A percentile compares a stretch with the other conserved stretches of the same genome.
phyloP scores from a whole-genome alignment of 2,797 vertebrate species.

The Esox masquinongy region DNA sequence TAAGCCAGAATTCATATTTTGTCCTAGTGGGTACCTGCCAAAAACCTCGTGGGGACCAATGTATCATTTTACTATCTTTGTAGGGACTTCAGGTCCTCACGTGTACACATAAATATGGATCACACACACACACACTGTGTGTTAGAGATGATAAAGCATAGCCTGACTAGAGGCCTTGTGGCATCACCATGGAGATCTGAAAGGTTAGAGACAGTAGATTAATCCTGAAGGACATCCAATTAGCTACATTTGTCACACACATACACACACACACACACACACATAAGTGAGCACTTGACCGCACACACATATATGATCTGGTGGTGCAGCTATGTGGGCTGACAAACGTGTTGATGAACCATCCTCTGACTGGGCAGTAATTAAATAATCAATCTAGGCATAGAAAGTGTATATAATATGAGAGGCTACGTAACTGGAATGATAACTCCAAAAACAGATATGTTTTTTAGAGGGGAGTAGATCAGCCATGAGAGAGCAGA shows the following conservation, averaged over 20 bases:
- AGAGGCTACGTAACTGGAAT: too few species aligned
- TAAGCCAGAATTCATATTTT: too few species aligned
- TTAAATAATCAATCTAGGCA: neutral
- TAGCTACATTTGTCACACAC: slow-evolving; percentile 11
- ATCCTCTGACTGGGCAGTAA: neutral
- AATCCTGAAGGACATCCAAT: slow-evolving; percentile 29
- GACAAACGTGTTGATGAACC: neutral
- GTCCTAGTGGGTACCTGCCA: too few species aligned
- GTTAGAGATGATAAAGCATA: slow-evolving; percentile 29
- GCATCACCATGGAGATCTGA: slow-evolving; percentile 32
- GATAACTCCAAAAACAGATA: too few species aligned
- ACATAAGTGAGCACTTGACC: neutral
- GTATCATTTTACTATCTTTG: too few species aligned
- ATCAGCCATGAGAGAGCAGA: too few species aligned
- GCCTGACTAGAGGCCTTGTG: slow-evolving; percentile 11
- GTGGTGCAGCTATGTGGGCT: neutral
- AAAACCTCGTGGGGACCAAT: too few species aligned
- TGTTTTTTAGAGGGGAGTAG: too few species aligned
- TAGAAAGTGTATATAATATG: neutral
- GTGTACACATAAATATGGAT: neutral
- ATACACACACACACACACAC: neutral
- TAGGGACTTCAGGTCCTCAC: neutral
- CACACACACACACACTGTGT: slow-evolving; percentile 5
- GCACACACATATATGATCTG: neutral
- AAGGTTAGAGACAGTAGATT: slow-evolving; percentile 34